A percentile compares a stretch with the other conserved stretches of the same genome.
These are phyloP conservation scores for Coreoperca whiteheadi DNA, from an alignment of 2,113 vertebrate genomes.

Conservation along the genomic window DNA sequence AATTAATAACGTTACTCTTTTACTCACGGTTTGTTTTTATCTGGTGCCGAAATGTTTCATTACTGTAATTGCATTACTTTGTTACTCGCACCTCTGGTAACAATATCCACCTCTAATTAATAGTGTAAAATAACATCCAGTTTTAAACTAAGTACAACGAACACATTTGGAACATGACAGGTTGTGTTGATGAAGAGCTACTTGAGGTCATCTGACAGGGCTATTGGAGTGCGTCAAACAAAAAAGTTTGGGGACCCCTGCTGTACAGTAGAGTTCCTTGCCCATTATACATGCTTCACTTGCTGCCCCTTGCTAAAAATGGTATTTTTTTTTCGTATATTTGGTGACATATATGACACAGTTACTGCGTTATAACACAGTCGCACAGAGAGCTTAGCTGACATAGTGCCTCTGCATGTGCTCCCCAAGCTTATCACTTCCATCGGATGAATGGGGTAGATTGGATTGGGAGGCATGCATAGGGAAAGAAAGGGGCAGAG, in stretches of 20 bases:
- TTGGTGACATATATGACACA: slow-evolving; percentile 37
- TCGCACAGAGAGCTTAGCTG: slow-evolving; percentile 76
- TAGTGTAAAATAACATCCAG: not conserved
- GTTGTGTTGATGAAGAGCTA: not conserved
- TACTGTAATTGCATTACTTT: too few relatives aligned
- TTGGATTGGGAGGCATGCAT: slow-evolving; percentile 85
- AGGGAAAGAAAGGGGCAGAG: slow-evolving; percentile 55
- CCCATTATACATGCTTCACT: not conserved
- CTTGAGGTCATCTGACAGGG: slow-evolving; percentile 1
- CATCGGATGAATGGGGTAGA: slow-evolving; percentile 85
- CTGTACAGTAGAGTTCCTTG: not conserved
- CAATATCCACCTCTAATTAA: not conserved
- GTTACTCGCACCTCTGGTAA: too few relatives aligned
- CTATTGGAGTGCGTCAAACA: not conserved
- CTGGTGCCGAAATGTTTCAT: too few relatives aligned
- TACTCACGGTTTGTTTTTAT: too few relatives aligned
- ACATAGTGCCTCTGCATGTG: slow-evolving; percentile 77
- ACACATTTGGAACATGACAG: not conserved
- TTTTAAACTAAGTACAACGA: not conserved
- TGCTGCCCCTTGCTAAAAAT: too few relatives aligned
- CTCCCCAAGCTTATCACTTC: slow-evolving; percentile 85
- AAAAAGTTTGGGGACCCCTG: not conserved
- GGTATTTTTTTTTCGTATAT: not conserved
- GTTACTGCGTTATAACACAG: slow-evolving; percentile 54
- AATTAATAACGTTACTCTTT: too few relatives aligned